Evolutionary conservation across 1,140 invertebrate species (phyloP).

Genomic region (Gonioctena quinquepunctata): DNA sequence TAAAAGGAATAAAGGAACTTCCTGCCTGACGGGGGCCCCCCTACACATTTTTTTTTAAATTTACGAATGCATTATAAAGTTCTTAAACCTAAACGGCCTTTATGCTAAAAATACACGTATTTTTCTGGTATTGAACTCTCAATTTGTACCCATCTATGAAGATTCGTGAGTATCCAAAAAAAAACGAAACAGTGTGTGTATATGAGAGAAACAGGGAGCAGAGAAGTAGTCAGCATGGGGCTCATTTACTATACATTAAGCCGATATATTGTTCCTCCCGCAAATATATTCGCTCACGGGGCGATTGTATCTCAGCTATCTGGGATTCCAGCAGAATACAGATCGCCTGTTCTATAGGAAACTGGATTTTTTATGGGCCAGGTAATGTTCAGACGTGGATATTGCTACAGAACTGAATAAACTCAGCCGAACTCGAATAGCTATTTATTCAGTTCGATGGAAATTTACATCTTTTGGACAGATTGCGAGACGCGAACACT

Average conservation of each 20-base stretch:
- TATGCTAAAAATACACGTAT: too few species aligned
- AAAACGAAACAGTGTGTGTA: neutral
- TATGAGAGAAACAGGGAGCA: conserved; percentile 23
- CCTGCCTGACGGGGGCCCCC: too few species aligned
- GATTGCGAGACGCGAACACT: conserved; percentile 10
- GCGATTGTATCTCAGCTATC: conserved; percentile 46
- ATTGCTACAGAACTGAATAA: neutral
- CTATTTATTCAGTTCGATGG: conserved; percentile 12
- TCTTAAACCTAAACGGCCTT: too few species aligned
- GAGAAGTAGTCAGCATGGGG: conserved; percentile 32
- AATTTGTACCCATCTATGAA: too few species aligned
- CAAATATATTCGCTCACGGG: conserved; percentile 43
- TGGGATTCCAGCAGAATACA: conserved; percentile 40
- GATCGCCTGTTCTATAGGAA: conserved; percentile 40
- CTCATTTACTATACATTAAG: conserved; percentile 49
- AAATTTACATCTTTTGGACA: conserved; percentile 21
- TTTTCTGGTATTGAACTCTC: too few species aligned
- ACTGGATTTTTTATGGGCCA: conserved; percentile 40
- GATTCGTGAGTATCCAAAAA: too few species aligned
- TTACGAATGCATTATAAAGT: too few species aligned
- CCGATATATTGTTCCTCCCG: conserved; percentile 45
- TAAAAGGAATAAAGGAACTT: too few species aligned
- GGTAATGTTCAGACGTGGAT: conserved; percentile 40
- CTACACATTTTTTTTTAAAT: too few species aligned
- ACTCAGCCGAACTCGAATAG: neutral